Base-by-base conservation (phyloP, 2,797 vertebrate species). In the Hypotaenidia philippensis region DNA sequence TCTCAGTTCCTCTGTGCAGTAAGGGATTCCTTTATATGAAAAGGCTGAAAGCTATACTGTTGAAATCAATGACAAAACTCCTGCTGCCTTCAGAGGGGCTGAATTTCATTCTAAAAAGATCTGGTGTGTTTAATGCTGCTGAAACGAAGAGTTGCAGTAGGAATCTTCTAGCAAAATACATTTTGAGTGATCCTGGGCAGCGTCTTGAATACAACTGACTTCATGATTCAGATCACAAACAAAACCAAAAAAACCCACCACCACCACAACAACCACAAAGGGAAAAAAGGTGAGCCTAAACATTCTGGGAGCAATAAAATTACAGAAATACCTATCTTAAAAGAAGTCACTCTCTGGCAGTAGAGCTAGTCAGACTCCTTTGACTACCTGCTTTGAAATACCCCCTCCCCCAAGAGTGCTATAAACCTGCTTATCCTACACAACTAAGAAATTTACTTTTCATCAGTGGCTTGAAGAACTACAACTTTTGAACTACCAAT, bases 11-110 rank as follows among this genome's bases (percentile, higher is more conserved):
- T 84, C 80, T 89, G 68, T 29, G 4, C 55, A 75, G 64, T 82
- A 87, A 89, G 31, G 61, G 71, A 64, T 68, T 81, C 68, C 89
- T 94, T 94, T 75, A 26, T 52, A 89, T 55, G 50, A 83, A 75
- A 94, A 91, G 12, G 27, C 41, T 86, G 69, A 88, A 90, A 78
- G 25, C 26, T 68, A 26, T 61, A 44, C 22, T 6, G 1, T 78
- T 81, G 41, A 79, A 94, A 94, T 86, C 56, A 86, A 65, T 83
- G 65, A 57, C 31, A 65, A 83, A 94, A 91, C 44, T 82, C 77
- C 52, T 49, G 16, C 29, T 77, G 41, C 69, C n/a, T 70, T 78
- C 68, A 72, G 38, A 85, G 45, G 71, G 22, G 13, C 31, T 87
- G 65, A 61, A 72, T 85, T 83, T 68, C 3, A 32, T 53, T 81